phyloP scores from a whole-genome alignment of 2,797 vertebrate genomes.

The Catharus ustulatus region DNA sequence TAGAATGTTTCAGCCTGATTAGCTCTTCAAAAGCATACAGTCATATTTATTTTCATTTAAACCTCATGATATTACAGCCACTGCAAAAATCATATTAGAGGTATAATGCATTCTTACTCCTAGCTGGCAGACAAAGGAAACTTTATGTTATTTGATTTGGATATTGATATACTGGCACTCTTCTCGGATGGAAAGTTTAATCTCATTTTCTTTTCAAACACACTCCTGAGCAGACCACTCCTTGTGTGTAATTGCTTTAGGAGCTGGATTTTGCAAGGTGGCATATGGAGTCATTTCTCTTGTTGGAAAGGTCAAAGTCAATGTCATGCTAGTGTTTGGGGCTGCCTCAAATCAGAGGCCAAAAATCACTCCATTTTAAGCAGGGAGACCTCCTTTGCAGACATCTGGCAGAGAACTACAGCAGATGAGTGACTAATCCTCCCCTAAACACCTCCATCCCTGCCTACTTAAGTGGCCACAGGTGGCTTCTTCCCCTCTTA shows the following conservation, averaged over 20 bases:
- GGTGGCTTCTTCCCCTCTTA: background rate
- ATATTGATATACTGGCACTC: conserved; percentile 43
- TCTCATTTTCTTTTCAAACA: conserved; percentile 49
- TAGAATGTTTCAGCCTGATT: conserved; percentile 17
- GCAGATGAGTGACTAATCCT: background rate
- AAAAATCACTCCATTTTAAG: background rate
- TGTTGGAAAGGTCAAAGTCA: background rate
- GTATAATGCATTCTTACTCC: conserved; percentile 37
- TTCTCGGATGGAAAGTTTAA: conserved; percentile 35
- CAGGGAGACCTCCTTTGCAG: background rate
- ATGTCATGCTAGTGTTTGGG: background rate
- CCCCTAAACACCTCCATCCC: background rate
- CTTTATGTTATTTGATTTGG: conserved; percentile 60
- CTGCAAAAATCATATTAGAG: conserved; percentile 27
- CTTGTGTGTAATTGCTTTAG: conserved; percentile 2
- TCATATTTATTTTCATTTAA: conserved; percentile 63
- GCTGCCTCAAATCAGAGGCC: background rate
- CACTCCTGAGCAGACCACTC: background rate
- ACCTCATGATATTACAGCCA: conserved; percentile 30
- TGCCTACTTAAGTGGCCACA: background rate
- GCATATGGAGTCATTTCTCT: background rate
- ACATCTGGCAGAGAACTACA: background rate
- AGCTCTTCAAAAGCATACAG: conserved; percentile 32
- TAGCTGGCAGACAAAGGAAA: conserved; percentile 25
- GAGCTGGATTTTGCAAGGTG: background rate